Conservation (phyloP, 2,797 vertebrate species). For the Notolabrus celidotus region DNA sequence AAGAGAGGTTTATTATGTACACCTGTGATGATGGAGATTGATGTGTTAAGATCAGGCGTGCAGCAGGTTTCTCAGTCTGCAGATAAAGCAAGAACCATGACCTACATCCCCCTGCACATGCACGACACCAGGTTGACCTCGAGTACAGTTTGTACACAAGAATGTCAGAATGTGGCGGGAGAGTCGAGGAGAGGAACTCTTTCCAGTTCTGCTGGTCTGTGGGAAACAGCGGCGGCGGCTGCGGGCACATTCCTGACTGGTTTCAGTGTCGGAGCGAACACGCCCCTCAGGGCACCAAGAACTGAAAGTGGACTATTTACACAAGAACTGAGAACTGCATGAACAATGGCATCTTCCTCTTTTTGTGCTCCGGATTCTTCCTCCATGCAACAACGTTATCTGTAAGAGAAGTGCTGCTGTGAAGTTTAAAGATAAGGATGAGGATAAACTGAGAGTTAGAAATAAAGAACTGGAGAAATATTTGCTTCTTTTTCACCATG, state of each 20-base stretch:
- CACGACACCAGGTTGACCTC: neutral
- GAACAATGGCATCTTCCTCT: slow-evolving; percentile 61
- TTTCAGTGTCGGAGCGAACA: slow-evolving; percentile 47
- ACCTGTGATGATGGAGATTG: no score
- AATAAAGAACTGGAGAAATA: neutral
- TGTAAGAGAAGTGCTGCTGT: neutral
- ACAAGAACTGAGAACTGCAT: slow-evolving; percentile 42
- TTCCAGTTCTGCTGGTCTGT: slow-evolving; percentile 45
- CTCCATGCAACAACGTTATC: neutral
- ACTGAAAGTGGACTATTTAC: slow-evolving; percentile 12
- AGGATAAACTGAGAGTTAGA: neutral
- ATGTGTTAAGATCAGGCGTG: no score
- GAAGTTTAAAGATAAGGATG: neutral
- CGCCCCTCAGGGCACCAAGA: slow-evolving; percentile 33
- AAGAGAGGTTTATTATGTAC: no score
- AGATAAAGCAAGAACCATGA: slow-evolving; percentile 16
- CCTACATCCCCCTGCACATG: slow-evolving; percentile 12
- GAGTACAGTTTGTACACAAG: neutral
- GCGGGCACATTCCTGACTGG: slow-evolving; percentile 51
- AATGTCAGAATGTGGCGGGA: neutral
- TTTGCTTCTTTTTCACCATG: neutral
- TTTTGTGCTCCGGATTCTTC: slow-evolving; percentile 20
- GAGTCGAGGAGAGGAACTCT: neutral
- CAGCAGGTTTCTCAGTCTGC: no score
- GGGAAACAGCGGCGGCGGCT: slow-evolving; percentile 1